These are phyloP conservation scores for Anarsia innoxiella DNA, from an alignment of 2,888 invertebrate genomes.

Conservation along the genomic window DNA sequence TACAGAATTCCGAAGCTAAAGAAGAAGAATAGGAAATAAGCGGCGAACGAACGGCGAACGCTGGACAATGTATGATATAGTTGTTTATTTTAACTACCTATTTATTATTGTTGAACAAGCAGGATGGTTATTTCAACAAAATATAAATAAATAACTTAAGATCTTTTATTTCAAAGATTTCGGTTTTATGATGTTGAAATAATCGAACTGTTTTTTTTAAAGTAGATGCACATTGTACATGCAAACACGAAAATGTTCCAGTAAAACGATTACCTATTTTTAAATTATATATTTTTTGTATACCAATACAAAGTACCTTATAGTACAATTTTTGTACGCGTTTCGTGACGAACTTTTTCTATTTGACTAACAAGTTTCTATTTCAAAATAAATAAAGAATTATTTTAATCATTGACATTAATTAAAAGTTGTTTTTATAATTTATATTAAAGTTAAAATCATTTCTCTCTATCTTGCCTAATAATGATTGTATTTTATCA, in stretches of 20 bases:
- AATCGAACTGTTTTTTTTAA: conserved; percentile 24
- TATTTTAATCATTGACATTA: background rate
- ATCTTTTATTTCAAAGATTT: too few relatives aligned
- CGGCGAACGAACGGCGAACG: conserved; percentile 52
- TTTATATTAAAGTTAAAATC: conserved; percentile 33
- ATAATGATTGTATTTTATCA: conserved; percentile 12
- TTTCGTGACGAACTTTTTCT: background rate
- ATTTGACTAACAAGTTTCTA: conserved; percentile 39
- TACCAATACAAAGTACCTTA: conserved; percentile 20
- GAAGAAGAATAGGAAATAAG: conserved; percentile 51
- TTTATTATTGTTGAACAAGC: conserved; percentile 41
- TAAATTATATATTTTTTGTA: conserved; percentile 26
- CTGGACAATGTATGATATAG: conserved; percentile 65
- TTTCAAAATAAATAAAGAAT: conserved; percentile 33
- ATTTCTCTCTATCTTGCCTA: conserved; percentile 56
- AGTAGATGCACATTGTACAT: conserved; percentile 28
- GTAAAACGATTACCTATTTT: conserved; percentile 26
- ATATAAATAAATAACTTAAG: too few relatives aligned
- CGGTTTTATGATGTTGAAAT: too few relatives aligned
- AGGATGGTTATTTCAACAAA: conserved; percentile 22
- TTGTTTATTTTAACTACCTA: conserved; percentile 56
- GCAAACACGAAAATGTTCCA: conserved; percentile 34
- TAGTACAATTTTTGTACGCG: conserved; percentile 31
- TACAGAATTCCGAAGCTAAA: conserved; percentile 71
- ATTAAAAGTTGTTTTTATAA: conserved; percentile 1